Conservation (phyloP, 2,113 vertebrate genomes). For the Neodon shergylaensis region DNA sequence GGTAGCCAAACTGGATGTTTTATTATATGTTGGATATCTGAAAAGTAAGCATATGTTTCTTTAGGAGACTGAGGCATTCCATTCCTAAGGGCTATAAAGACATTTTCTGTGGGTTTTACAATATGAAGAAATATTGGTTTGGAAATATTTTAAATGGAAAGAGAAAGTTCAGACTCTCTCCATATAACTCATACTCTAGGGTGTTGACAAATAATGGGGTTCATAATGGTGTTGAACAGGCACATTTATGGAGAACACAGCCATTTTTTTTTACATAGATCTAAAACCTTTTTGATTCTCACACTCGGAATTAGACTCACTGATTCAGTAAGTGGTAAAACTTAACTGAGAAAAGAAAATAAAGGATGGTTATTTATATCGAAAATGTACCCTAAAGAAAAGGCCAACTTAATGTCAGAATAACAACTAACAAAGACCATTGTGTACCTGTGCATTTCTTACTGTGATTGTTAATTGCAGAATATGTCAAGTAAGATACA, state of each 20-base stretch:
- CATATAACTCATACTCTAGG: neutral
- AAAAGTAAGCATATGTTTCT: neutral
- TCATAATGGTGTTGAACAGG: neutral
- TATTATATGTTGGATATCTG: neutral
- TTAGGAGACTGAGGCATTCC: neutral
- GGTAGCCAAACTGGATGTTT: neutral
- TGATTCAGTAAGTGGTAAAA: neutral
- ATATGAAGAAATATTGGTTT: conserved; percentile 34
- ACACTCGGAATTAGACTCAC: conserved; percentile 7
- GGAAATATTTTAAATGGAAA: neutral
- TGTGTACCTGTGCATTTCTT: conserved; percentile 65
- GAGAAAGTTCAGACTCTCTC: neutral
- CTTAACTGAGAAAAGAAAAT: conserved; percentile 24
- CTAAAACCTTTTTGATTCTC: neutral
- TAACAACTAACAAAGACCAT: neutral
- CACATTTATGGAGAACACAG: neutral
- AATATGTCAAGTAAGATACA: conserved; percentile 66
- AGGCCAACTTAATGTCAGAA: conserved; percentile 65
- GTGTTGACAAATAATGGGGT: neutral
- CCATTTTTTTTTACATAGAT: neutral
- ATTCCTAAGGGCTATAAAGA: neutral
- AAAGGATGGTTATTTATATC: conserved; percentile 36
- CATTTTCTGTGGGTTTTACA: neutral
- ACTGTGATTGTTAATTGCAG: conserved; percentile 74
- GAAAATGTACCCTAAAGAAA: conserved; percentile 51